These are phyloP conservation scores for Okamejei kenojei DNA, from an alignment of 2,797 vertebrate genomes.

Conservation along the genomic window DNA sequence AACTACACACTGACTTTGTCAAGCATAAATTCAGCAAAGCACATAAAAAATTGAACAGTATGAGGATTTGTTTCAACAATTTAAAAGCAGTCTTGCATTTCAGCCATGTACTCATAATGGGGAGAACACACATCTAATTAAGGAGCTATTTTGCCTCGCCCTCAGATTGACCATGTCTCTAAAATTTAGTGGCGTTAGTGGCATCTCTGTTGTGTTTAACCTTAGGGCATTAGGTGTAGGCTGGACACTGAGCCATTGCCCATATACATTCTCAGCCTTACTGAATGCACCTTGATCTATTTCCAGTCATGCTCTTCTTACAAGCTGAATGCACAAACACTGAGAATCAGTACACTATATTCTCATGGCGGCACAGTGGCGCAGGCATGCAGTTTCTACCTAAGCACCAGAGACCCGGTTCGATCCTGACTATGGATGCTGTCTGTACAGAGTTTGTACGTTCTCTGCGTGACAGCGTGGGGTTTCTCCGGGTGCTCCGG, in stretches of 20 bases:
- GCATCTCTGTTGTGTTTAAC: neutral
- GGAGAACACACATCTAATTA: neutral
- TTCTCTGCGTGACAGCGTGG: no score
- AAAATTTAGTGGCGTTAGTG: neutral
- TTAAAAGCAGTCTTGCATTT: neutral
- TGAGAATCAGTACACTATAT: neutral
- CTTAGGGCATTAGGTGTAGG: no score
- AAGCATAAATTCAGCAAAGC: neutral
- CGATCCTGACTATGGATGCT: no score
- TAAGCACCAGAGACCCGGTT: no score
- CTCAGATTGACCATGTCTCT: neutral
- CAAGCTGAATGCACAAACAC: neutral
- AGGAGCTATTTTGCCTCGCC: neutral
- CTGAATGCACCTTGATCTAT: neutral
- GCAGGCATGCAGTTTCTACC: no score
- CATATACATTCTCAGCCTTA: neutral
- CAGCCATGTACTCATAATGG: neutral
- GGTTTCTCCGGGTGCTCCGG: no score
- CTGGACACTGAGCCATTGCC: neutral
- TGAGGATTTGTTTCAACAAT: neutral
- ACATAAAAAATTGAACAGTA: neutral
- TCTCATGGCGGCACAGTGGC: no score
- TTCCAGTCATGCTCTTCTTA: neutral
- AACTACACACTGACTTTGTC: neutral
- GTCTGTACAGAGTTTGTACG: no score